Percentiles rank a stretch among this genome's conserved stretches.
These are phyloP conservation scores for Papio anubis DNA, from an alignment of 2,113 vertebrate species.

Conservation along the genomic window DNA sequence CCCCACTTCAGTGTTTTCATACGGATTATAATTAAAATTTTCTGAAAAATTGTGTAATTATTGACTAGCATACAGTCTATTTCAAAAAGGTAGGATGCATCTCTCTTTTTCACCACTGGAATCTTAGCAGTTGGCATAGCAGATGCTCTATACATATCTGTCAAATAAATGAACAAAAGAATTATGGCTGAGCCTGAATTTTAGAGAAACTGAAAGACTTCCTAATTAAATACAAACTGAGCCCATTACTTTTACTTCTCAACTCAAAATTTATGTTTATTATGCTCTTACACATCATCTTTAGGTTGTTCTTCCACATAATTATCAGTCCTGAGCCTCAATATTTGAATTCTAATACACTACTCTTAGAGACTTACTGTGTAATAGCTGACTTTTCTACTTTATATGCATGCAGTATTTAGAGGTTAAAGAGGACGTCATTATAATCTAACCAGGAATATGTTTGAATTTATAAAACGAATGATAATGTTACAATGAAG, in stretches of 20 bases:
- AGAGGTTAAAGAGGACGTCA: neutral
- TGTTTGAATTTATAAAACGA: constrained; percentile 25
- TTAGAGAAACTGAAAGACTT: constrained; percentile 12
- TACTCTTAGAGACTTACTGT: neutral
- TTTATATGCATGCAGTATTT: neutral
- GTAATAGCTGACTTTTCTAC: neutral
- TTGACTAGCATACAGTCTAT: neutral
- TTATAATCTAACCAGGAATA: constrained; percentile 13
- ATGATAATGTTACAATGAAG: neutral
- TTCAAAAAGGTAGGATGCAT: neutral
- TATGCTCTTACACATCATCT: neutral
- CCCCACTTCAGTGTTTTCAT: neutral
- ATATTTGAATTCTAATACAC: constrained; percentile 46
- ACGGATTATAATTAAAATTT: neutral
- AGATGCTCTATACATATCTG: neutral
- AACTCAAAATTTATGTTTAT: neutral
- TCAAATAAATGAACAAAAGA: constrained; percentile 1
- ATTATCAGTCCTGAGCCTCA: neutral
- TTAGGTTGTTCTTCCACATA: constrained; percentile 29
- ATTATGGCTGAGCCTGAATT: neutral
- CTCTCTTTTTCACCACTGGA: neutral
- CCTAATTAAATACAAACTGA: constrained; percentile 45
- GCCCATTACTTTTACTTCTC: neutral
- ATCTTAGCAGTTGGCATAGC: neutral
- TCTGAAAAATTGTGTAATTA: neutral